Conservation (phyloP, 2,888 invertebrate species). For the Sarcophaga rosellei region DNA sequence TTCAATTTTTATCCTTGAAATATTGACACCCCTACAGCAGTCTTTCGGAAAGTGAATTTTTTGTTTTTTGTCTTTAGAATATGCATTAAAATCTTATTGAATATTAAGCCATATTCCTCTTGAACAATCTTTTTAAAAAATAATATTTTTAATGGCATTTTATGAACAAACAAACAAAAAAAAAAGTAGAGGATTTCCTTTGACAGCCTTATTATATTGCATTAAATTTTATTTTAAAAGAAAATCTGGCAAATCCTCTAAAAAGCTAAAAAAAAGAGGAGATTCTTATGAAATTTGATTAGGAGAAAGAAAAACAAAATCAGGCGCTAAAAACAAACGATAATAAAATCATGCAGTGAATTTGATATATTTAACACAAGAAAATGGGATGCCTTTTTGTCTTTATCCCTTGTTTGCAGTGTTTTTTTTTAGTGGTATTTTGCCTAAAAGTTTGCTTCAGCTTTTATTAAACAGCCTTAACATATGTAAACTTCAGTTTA, state of each 20-base stretch:
- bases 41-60: no score
- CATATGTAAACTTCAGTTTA: background rate
- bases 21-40: no score
- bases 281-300: background rate
- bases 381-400: background rate
- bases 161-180: background rate
- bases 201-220: constrained; percentile 14
- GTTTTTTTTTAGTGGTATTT: background rate
- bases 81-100: no score
- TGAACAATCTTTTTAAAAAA: background rate
- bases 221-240: background rate
- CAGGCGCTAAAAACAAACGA: background rate
- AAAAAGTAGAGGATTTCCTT: background rate
- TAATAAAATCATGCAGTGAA: background rate
- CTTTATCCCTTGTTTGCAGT: background rate
- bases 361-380: background rate
- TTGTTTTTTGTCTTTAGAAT: no score
- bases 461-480: background rate
- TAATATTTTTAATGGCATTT: background rate
- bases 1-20: no score
- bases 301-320: background rate
- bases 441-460: constrained; percentile 5
- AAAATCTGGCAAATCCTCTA: background rate
- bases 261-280: background rate
- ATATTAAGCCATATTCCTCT: background rate